Conservation (phyloP, 2,113 vertebrate genomes). For the Arizona elegans region DNA sequence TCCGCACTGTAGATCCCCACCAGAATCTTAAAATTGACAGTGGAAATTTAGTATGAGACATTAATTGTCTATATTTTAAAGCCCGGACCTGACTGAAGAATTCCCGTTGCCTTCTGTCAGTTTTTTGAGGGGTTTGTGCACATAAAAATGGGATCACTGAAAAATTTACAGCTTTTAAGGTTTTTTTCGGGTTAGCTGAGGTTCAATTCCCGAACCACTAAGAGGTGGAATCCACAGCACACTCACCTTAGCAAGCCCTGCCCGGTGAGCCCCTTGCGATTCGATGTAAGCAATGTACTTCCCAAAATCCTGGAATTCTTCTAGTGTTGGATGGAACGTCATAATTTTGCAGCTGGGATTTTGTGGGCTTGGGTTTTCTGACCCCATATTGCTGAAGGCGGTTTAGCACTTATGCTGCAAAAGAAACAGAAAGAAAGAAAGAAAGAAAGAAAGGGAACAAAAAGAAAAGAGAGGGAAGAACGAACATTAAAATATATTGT, state of each 20-base stretch:
- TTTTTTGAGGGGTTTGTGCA: background rate
- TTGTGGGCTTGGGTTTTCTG: conserved; percentile 72
- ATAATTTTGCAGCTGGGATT: conserved; percentile 95
- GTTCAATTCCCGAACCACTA: too few species aligned
- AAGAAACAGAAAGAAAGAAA: background rate
- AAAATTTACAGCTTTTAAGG: background rate
- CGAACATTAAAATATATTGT: background rate
- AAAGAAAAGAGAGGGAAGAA: background rate
- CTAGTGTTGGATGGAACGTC: conserved; percentile 91
- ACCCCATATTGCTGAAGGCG: conserved; percentile 65
- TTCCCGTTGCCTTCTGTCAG: too few species aligned
- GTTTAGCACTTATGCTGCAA: conserved; percentile 16
- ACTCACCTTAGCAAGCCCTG: conserved; percentile 91
- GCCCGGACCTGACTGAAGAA: background rate
- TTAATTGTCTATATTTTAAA: background rate
- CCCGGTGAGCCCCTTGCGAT: conserved; percentile 90
- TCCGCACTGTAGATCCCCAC: background rate
- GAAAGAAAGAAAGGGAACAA: background rate
- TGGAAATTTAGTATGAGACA: background rate
- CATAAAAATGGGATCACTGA: background rate
- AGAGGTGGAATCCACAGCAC: fast-evolving
- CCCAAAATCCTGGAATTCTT: conserved; percentile 92
- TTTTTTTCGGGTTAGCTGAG: fast-evolving
- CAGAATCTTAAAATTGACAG: background rate
- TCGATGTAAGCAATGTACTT: conserved; percentile 93